phyloP scores from a whole-genome alignment of 2,797 vertebrate species.

The Chelon auratus region DNA sequence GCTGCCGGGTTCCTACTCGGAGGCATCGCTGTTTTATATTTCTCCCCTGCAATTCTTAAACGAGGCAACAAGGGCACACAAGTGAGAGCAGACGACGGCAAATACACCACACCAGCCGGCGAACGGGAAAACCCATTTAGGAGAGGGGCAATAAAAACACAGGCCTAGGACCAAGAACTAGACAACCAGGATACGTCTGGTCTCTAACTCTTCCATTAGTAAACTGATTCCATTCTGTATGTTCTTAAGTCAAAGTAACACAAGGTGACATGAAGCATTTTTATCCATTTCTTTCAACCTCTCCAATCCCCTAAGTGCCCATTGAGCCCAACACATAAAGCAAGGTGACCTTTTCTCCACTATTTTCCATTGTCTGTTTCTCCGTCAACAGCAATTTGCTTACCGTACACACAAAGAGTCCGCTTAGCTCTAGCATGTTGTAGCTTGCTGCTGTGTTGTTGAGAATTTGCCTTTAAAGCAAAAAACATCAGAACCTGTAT shows the following conservation, averaged over 20 bases:
- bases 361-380: slow-evolving; percentile 9
- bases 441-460: not conserved
- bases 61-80: not conserved
- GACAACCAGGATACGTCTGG: not conserved
- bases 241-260: not conserved
- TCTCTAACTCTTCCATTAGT: not conserved
- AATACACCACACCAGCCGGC: not conserved
- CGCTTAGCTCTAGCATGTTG: not conserved
- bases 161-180: not conserved
- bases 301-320: not conserved
- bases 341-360: not conserved
- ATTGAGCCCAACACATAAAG: not conserved
- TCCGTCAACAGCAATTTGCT: not conserved
- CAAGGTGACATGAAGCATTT: not conserved
- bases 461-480: not conserved
- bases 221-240: not conserved
- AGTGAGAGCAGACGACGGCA: not conserved
- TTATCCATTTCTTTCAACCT: not conserved
- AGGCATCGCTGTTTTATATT: not conserved
- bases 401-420: not conserved
- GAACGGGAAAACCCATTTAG: not conserved
- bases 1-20: not conserved
- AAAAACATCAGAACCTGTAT: not conserved
- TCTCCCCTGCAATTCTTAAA: not conserved
- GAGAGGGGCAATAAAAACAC: not conserved